These are phyloP conservation scores for Chymomyza amoena DNA, from an alignment of 2,888 invertebrate species.

Conservation along the genomic window DNA sequence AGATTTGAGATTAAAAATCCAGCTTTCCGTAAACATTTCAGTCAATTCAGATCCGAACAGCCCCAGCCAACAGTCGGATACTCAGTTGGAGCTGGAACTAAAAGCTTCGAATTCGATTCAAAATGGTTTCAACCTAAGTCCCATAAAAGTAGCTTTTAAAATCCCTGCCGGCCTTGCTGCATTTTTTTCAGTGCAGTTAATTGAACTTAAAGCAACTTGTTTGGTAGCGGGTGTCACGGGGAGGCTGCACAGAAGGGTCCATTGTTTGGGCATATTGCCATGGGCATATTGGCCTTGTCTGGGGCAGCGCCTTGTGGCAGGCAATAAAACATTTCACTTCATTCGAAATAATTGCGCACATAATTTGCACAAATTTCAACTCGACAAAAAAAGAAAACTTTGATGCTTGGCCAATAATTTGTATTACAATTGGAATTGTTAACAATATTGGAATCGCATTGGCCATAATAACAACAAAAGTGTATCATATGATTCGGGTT, in stretches of 20 bases:
- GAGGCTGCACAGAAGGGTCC: neutral
- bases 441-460: neutral
- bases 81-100: no score
- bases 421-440: conserved; percentile 24
- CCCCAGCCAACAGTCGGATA: no score
- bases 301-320: neutral
- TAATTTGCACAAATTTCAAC: conserved; percentile 37
- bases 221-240: neutral
- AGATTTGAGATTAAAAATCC: no score
- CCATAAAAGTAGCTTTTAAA: no score
- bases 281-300: neutral
- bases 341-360: conserved; percentile 21
- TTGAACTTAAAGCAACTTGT: neutral
- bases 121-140: no score
- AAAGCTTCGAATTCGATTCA: no score
- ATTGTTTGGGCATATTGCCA: neutral
- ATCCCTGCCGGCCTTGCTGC: no score
- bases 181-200: neutral
- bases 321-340: neutral
- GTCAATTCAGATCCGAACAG: no score
- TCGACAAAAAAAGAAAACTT: conserved; percentile 24
- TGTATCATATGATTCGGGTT: neutral
- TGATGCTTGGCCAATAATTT: conserved; percentile 17
- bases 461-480: neutral
- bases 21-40: no score